A percentile compares a stretch with the other conserved stretches of the same genome.
Evolutionary conservation across 2,113 vertebrate species (phyloP).

Genomic region (Ornithorhynchus anatinus): DNA sequence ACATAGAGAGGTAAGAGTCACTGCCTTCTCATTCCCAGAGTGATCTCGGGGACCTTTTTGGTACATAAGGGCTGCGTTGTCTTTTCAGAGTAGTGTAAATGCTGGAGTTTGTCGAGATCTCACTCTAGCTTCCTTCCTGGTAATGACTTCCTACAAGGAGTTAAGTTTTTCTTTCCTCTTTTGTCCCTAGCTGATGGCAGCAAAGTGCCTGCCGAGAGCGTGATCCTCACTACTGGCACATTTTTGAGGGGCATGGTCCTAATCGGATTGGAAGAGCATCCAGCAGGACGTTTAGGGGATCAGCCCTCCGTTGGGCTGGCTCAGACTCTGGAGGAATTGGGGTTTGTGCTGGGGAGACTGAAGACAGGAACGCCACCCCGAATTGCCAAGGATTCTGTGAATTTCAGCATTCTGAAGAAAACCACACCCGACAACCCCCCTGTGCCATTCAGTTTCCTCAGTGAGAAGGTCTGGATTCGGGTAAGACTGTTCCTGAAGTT

Average conservation of each 20-base stretch:
- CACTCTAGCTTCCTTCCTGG: too few species aligned
- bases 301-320: slow-evolving; percentile 85
- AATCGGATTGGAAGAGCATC: slow-evolving; percentile 77
- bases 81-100: too few species aligned
- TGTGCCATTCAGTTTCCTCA: slow-evolving; percentile 92
- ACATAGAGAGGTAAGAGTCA: too few species aligned
- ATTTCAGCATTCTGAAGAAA: slow-evolving; percentile 73
- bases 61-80: too few species aligned
- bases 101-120: too few species aligned
- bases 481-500: slow-evolving; percentile 44
- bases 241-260: slow-evolving; percentile 88
- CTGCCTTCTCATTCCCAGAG: too few species aligned
- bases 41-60: too few species aligned
- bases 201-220: slow-evolving; percentile 70
- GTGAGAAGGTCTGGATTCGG: slow-evolving; percentile 75
- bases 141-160: not conserved
- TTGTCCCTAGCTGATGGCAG: slow-evolving; percentile 72
- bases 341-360: slow-evolving; percentile 83
- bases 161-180: not conserved
- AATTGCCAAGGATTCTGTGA: slow-evolving; percentile 82
- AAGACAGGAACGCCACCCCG: slow-evolving; percentile 93
- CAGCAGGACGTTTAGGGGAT: slow-evolving; percentile 90
- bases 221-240: slow-evolving; percentile 91
- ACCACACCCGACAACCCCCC: slow-evolving; percentile 78
- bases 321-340: slow-evolving; percentile 81